phyloP scores from a whole-genome alignment of 2,113 vertebrate genomes.

The Mastomys natalensis region DNA sequence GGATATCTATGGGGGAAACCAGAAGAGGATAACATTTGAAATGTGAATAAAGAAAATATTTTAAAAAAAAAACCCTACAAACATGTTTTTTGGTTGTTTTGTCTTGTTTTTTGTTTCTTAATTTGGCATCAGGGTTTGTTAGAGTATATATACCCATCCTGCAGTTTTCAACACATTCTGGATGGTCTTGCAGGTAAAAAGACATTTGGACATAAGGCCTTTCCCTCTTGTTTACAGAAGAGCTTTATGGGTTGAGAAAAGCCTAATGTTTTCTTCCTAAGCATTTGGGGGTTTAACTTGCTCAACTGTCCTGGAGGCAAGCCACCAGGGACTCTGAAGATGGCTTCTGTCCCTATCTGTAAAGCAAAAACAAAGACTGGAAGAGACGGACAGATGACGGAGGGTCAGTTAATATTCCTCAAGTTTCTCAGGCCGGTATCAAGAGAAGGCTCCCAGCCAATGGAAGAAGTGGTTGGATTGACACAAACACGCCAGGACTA shows the following conservation, averaged over 20 bases:
- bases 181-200: not conserved
- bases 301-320: not conserved
- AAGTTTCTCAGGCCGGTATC: not conserved
- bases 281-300: not conserved
- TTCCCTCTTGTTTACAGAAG: not conserved
- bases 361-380: not conserved
- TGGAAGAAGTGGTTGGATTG: not conserved
- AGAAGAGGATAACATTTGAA: no score
- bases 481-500: not conserved
- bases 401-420: not conserved
- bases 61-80: no score
- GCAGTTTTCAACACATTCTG: not conserved
- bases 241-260: not conserved
- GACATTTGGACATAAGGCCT: not conserved
- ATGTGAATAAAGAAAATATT: no score
- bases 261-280: not conserved
- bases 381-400: not conserved
- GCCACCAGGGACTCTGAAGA: not conserved
- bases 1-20: no score
- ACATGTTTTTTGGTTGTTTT: no score
- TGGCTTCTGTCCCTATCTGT: not conserved
- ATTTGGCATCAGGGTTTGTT: not conserved
- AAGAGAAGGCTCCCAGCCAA: not conserved
- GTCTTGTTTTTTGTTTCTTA: not conserved
- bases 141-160: not conserved